Evolutionary conservation across 23 tunicate species (phyloP), one percentile per base, ranked within the genome.

Genomic region (Clavelina lepadiformis): DNA sequence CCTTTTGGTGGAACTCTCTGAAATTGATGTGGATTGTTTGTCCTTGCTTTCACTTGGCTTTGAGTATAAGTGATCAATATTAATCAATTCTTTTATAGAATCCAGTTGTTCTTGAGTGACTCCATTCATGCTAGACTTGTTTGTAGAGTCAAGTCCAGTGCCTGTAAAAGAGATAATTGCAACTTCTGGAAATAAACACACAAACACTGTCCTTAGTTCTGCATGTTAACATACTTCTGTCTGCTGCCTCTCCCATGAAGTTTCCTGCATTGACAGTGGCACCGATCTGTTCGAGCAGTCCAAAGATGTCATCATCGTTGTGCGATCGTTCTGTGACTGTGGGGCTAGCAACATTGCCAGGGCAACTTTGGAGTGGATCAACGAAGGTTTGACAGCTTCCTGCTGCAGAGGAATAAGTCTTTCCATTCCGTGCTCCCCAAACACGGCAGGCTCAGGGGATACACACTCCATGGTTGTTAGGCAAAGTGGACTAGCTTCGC

Each of bases 371-470:
- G 76, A 87, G 86, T 68, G 96, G 96, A 87, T 87, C 96, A 74
- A 75, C 86, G 76, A 34, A 35, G 69, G 63, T 41, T 79, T 87
- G 86, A 79, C 96, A 87, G 96, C 86, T 73, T 87, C 96, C 96
- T 87, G 96, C 96, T 87, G 96, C 96, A 64, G 96, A 87, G 96
- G 96, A 79, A 28, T 47, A 50, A 51, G 82, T 87, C 82, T 67
- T 22, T 74, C 82, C 82, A 55, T 28, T 75, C 21, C 70, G 96
- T 82, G 96, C 79, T 72, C 96, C 87, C 96, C 78, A 63, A 74
- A 87, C 96, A 82, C 96, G 68, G 96, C 96, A 34, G 96, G 96
- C 46, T 51, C 61, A 62, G 96, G 86, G 96, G 96, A 87, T 87
- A 76, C 78, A 80, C 96, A 79, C 85, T 78, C 76, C 56, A 38